A percentile compares a stretch with the other conserved stretches of the same genome.
Evolutionary conservation across 2,888 invertebrate species (phyloP).

Genomic region (Folsomia candida): DNA sequence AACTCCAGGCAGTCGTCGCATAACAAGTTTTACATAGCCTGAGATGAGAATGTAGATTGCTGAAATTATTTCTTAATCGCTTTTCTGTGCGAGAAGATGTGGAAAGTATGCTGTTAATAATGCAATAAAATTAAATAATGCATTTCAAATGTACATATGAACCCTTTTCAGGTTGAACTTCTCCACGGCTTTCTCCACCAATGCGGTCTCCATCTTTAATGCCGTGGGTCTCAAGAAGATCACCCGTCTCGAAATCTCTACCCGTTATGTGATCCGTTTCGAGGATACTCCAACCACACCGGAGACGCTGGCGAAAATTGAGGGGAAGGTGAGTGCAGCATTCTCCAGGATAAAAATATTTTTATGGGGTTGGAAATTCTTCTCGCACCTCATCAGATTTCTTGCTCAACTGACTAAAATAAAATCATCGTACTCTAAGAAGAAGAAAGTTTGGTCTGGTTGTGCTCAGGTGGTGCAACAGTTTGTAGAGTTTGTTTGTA

Average conservation of each 20-base stretch:
- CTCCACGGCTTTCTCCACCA: conserved; percentile 92
- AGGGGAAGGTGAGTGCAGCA: conserved; percentile 46
- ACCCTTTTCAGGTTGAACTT: conserved; percentile 80
- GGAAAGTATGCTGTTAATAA: no score
- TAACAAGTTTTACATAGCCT: no score
- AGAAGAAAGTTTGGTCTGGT: no score
- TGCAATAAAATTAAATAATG: neutral
- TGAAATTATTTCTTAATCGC: no score
- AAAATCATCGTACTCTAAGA: no score
- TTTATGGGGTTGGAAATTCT: conserved; percentile 10
- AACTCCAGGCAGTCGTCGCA: no score
- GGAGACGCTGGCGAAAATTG: conserved; percentile 40
- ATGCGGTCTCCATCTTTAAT: conserved; percentile 90
- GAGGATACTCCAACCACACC: conserved; percentile 34
- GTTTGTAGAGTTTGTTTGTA: neutral
- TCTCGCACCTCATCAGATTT: no score
- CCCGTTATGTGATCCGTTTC: conserved; percentile 66
- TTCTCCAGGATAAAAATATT: neutral
- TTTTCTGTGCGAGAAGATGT: no score
- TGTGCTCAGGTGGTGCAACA: conserved; percentile 4
- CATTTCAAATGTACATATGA: no score
- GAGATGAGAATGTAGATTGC: no score
- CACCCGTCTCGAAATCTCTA: conserved; percentile 76
- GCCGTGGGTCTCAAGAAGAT: conserved; percentile 75
- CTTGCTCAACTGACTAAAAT: no score